phyloP scores from a whole-genome alignment of 2,888 invertebrate species.

The Lasioglossum calceatum region DNA sequence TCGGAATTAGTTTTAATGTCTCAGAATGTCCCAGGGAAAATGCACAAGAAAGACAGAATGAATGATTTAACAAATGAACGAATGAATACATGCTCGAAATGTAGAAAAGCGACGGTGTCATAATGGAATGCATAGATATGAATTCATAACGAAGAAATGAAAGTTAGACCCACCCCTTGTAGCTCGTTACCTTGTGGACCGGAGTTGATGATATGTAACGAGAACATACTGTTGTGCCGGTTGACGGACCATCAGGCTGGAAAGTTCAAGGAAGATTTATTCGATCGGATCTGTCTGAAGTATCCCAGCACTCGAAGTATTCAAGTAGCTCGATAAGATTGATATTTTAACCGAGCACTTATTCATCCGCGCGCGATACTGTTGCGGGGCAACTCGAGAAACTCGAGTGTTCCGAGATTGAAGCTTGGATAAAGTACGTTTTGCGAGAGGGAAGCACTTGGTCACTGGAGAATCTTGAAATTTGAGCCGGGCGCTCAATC shows the following conservation, averaged over 20 bases:
- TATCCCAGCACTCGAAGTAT: constrained; percentile 14
- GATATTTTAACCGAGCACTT: constrained; percentile 4
- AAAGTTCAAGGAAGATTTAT: constrained; percentile 12
- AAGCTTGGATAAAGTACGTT: constrained; percentile 6
- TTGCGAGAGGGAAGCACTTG: constrained; percentile 8
- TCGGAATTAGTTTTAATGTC: background rate
- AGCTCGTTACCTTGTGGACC: background rate
- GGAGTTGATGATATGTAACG: constrained; percentile 1
- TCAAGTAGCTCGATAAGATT: constrained; percentile 7
- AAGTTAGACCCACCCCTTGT: background rate
- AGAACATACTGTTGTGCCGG: background rate
- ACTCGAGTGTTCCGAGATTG: constrained; percentile 7
- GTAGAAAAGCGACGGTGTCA: background rate
- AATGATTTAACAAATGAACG: background rate
- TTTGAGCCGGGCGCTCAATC: background rate
- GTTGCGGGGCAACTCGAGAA: background rate
- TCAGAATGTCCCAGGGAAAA: background rate
- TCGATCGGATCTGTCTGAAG: constrained; percentile 9
- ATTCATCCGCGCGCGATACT: background rate
- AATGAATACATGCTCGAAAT: background rate
- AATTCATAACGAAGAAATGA: background rate
- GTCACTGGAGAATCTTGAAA: constrained; percentile 8
- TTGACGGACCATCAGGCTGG: background rate
- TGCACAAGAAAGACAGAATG: background rate
- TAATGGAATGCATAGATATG: background rate